Evolutionary conservation across 2,888 invertebrate species (phyloP).

Genomic region (Pseudococcus longispinus): DNA sequence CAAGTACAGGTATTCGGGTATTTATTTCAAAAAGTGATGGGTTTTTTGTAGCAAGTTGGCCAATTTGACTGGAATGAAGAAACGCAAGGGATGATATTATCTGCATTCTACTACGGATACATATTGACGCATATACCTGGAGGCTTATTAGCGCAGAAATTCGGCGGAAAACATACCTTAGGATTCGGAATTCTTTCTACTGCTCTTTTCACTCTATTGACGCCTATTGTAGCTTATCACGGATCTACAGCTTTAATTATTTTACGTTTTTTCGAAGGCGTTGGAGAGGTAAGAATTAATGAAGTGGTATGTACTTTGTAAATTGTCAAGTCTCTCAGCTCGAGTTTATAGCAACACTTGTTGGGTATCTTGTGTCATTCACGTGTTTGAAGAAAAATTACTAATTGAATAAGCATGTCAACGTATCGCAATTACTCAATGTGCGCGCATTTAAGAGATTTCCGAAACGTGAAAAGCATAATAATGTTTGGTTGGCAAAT

Average conservation of each 20-base stretch:
- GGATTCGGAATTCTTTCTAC: constrained; percentile 64
- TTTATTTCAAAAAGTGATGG: not conserved
- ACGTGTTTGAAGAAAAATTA: not conserved
- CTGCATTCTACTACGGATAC: constrained; percentile 66
- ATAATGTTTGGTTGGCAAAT: not conserved
- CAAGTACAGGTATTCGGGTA: not conserved
- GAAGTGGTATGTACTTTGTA: not conserved
- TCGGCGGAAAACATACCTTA: constrained; percentile 65
- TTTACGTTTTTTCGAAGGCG: constrained; percentile 67
- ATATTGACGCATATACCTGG: constrained; percentile 65
- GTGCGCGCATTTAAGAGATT: not conserved
- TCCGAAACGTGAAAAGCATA: not conserved
- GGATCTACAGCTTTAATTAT: constrained; percentile 65
- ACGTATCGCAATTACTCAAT: not conserved
- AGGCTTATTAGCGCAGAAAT: constrained; percentile 63
- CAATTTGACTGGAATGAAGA: constrained; percentile 74
- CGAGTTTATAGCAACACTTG: not conserved
- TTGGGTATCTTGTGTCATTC: not conserved
- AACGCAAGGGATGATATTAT: constrained; percentile 63
- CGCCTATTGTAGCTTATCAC: constrained; percentile 63
- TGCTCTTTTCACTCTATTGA: constrained; percentile 64
- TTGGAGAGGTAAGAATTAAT: constrained; percentile 64
- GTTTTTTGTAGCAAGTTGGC: constrained; percentile 44
- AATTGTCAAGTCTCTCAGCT: not conserved
- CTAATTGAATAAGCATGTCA: not conserved